Percentiles rank a stretch among this genome's conserved stretches.
These are phyloP conservation scores for Epinephelus malabaricus DNA, from an alignment of 2,797 vertebrate species.

Conservation along the genomic window DNA sequence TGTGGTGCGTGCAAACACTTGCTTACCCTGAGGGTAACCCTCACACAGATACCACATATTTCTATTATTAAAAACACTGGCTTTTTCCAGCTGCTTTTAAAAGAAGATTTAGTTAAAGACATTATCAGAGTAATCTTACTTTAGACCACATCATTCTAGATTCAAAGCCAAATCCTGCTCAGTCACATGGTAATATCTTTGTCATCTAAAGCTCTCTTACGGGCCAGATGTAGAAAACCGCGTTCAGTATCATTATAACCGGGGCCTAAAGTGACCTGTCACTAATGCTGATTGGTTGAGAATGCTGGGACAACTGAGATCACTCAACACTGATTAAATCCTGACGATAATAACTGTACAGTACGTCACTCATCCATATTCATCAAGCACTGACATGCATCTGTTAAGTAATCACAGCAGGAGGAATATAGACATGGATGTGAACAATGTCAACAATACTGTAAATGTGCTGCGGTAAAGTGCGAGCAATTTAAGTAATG, in stretches of 20 bases:
- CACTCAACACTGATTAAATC: constrained; percentile 81
- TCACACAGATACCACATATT: constrained; percentile 1
- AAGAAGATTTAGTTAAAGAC: constrained; percentile 3
- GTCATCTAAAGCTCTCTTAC: constrained; percentile 10
- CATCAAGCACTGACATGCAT: constrained; percentile 67
- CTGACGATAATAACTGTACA: constrained; percentile 66
- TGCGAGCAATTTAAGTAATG: constrained; percentile 63
- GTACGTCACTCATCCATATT: constrained; percentile 73
- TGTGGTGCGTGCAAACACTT: constrained; percentile 21
- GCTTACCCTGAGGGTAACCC: constrained; percentile 27
- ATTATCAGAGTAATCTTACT: constrained; percentile 8
- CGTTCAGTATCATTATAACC: constrained; percentile 30
- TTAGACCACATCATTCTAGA: constrained; percentile 6
- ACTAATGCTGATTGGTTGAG: constrained; percentile 72
- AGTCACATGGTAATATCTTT: constrained; percentile 15
- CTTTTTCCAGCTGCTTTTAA: constrained; percentile 22
- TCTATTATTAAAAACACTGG: neutral
- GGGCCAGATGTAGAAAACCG: constrained; percentile 27
- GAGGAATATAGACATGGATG: constrained; percentile 54
- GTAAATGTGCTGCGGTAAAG: constrained; percentile 51
- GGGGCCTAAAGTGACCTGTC: constrained; percentile 52
- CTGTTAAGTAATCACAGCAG: constrained; percentile 69
- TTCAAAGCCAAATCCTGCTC: constrained; percentile 9
- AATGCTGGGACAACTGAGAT: constrained; percentile 55
- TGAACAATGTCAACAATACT: constrained; percentile 61